phyloP scores from a whole-genome alignment of 2,797 vertebrate genomes.

The Phrynocephalus guinanensis region DNA sequence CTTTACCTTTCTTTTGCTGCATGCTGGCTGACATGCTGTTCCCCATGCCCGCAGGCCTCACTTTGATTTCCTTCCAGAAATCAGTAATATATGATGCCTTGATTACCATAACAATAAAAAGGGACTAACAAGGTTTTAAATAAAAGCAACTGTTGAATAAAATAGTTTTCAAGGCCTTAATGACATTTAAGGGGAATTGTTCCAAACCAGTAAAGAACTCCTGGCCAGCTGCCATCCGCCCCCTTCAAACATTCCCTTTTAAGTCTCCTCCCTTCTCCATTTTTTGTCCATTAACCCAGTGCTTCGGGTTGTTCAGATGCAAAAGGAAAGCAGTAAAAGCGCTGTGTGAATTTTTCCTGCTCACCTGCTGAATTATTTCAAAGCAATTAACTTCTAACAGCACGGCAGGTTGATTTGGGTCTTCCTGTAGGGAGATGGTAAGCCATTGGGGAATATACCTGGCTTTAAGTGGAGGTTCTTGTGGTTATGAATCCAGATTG shows the following conservation, averaged over 20 bases:
- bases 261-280: conserved; percentile 29
- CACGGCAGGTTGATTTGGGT: conserved; percentile 49
- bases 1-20: conserved; percentile 68
- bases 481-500: conserved; percentile 53
- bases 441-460: conserved; percentile 58
- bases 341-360: conserved; percentile 62
- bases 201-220: conserved; percentile 29
- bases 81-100: conserved; percentile 59
- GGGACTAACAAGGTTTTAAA: conserved; percentile 71
- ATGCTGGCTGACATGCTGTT: conserved; percentile 76
- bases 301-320: conserved; percentile 40
- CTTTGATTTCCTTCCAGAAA: conserved; percentile 59
- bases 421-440: conserved; percentile 56
- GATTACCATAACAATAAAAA: conserved; percentile 73
- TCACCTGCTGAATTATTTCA: conserved; percentile 73
- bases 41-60: conserved; percentile 68
- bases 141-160: conserved; percentile 63
- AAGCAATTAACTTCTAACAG: conserved; percentile 73
- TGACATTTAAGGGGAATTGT: conserved; percentile 46
- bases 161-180: conserved; percentile 62
- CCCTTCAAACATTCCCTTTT: conserved; percentile 30
- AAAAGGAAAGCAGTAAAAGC: conserved; percentile 59
- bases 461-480: conserved; percentile 37
- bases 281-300: conserved; percentile 46
- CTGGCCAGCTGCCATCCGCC: conserved; percentile 11